Conservation (phyloP, 1,140 invertebrate species). For the Periplaneta americana region DNA sequence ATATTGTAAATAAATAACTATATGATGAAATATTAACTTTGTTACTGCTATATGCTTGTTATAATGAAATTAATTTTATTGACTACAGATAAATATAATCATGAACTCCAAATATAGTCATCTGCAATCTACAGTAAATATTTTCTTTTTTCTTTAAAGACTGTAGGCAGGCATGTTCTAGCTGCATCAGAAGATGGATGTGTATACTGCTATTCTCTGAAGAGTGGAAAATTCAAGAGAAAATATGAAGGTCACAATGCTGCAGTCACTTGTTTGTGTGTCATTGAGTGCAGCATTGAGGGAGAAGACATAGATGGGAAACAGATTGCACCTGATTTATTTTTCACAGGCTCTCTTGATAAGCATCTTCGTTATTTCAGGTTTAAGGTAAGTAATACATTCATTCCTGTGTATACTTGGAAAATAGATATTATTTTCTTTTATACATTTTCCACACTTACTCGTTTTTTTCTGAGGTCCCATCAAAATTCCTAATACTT, state of each 20-base stretch:
- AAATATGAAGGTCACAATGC: constrained; percentile 42
- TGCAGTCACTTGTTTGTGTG: constrained; percentile 51
- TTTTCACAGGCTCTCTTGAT: constrained; percentile 55
- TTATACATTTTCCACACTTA: too few relatives aligned
- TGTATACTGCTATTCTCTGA: constrained; percentile 38
- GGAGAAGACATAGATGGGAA: constrained; percentile 25
- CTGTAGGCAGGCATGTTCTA: constrained; percentile 25
- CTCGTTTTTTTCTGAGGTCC: too few relatives aligned
- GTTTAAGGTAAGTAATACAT: constrained; percentile 40
- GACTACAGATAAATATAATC: too few relatives aligned
- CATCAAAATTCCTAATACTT: too few relatives aligned
- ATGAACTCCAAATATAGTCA: too few relatives aligned
- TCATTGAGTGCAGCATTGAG: constrained; percentile 26
- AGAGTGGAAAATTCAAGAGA: constrained; percentile 36
- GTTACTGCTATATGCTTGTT: too few relatives aligned
- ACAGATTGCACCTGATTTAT: constrained; percentile 36
- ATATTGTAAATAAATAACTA: too few relatives aligned
- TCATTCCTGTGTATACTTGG: too few relatives aligned
- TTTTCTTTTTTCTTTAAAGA: constrained; percentile 6
- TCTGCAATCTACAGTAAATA: too few relatives aligned
- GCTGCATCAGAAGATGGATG: constrained; percentile 41
- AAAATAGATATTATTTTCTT: too few relatives aligned
- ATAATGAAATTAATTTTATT: too few relatives aligned
- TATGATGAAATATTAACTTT: too few relatives aligned
- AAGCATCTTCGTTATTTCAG: constrained; percentile 51